phyloP scores from a whole-genome alignment of 1,140 invertebrate species.

The Pteromalus puparum region DNA sequence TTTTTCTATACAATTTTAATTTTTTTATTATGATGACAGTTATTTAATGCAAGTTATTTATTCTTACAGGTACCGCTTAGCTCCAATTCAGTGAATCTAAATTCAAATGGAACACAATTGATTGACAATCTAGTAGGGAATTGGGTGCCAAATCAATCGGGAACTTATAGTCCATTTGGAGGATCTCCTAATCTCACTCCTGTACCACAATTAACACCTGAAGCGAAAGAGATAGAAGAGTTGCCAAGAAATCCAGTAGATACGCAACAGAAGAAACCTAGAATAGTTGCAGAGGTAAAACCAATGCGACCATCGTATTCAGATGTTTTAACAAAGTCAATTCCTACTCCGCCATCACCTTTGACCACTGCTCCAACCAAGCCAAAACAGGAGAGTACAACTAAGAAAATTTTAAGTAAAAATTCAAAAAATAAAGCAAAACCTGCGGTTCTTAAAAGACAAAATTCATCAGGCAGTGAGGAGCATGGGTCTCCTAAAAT shows the following conservation, averaged over 20 bases:
- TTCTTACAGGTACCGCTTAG: slow-evolving; percentile 56
- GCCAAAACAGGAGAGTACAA: slow-evolving; percentile 65
- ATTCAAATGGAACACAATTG: slow-evolving; percentile 73
- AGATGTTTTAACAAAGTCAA: slow-evolving; percentile 85
- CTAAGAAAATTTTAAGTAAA: slow-evolving; percentile 66
- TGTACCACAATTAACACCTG: slow-evolving; percentile 57
- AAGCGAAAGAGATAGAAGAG: slow-evolving; percentile 60
- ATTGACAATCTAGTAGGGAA: slow-evolving; percentile 88
- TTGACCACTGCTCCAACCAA: slow-evolving; percentile 64
- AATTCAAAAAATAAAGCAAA: slow-evolving; percentile 69
- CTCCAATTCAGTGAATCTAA: slow-evolving; percentile 61
- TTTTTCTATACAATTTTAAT: too few species aligned
- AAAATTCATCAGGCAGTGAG: slow-evolving; percentile 76
- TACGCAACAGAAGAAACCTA: slow-evolving; percentile 77
- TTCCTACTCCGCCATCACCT: slow-evolving; percentile 67
- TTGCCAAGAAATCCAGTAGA: slow-evolving; percentile 57
- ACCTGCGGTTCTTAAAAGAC: slow-evolving; percentile 69
- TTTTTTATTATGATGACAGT: not conserved
- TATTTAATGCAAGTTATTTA: not conserved
- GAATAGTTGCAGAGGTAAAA: slow-evolving; percentile 89
- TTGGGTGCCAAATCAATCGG: slow-evolving; percentile 86
- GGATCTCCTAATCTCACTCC: slow-evolving; percentile 72
- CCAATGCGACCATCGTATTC: slow-evolving; percentile 90
- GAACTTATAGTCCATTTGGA: slow-evolving; percentile 88
- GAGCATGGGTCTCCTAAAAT: slow-evolving; percentile 74